Conservation (phyloP, 2,888 invertebrate genomes). For the Caenorhabditis virilis region DNA sequence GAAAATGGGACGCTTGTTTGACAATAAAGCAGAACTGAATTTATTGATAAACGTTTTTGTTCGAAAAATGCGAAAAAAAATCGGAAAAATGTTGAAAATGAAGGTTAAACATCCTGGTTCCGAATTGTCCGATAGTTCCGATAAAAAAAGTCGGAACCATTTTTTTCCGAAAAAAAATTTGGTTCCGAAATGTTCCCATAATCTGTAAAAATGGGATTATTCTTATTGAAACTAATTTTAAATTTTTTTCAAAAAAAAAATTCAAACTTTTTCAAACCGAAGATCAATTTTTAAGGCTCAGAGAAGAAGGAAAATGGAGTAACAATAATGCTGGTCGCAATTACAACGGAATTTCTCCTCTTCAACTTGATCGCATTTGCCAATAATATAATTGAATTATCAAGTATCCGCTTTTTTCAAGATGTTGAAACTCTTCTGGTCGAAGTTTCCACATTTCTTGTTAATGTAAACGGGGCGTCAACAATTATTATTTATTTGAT, state of each 20-base stretch:
- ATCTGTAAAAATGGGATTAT: no score
- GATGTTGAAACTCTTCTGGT: conserved; percentile 53
- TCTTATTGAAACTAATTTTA: no score
- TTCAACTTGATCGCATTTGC: conserved; percentile 63
- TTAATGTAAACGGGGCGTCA: conserved; percentile 58
- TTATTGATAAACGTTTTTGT: no score
- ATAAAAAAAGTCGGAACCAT: no score
- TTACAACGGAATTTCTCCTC: conserved; percentile 60
- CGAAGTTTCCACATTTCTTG: conserved; percentile 54
- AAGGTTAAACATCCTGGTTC: no score
- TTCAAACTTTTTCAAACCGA: not conserved
- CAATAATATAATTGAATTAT: conserved; percentile 61
- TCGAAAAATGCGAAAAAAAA: no score
- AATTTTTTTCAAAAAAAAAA: not conserved
- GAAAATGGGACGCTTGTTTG: no score
- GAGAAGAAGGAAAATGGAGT: conserved; percentile 57
- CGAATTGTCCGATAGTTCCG: no score
- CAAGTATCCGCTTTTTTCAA: conserved; percentile 31
- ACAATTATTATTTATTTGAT: conserved; percentile 59
- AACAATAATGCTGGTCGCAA: conserved; percentile 63
- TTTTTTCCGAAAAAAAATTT: no score
- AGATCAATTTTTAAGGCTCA: conserved; percentile 26
- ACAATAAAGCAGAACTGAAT: no score
- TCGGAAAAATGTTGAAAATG: no score
- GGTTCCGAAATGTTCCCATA: no score